Conservation (phyloP, 2,888 invertebrate genomes). For the Oscheius sp. region DNA sequence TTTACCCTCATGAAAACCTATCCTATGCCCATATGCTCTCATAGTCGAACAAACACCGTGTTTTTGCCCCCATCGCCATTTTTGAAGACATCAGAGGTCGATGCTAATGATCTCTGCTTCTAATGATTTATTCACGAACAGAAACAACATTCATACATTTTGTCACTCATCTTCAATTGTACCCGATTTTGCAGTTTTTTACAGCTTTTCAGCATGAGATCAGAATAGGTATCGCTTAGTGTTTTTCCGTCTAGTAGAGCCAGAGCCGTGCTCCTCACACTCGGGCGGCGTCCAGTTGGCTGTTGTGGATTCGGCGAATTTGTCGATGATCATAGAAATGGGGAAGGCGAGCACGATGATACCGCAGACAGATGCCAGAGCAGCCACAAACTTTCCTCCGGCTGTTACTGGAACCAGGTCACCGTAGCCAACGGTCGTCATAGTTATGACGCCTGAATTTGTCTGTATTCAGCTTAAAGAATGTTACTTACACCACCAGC, state of each 20-base stretch:
- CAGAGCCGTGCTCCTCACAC: conserved; percentile 23
- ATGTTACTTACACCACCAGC: conserved; percentile 70
- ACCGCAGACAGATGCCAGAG: conserved; percentile 69
- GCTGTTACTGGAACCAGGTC: conserved; percentile 71
- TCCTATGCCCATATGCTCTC: neutral
- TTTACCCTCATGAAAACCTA: no score
- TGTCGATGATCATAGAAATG: conserved; percentile 72
- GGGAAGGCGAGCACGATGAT: conserved; percentile 72
- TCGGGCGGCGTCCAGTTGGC: neutral
- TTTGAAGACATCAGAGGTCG: neutral
- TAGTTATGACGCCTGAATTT: conserved; percentile 59
- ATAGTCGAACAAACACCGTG: conserved; percentile 1
- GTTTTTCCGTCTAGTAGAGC: conserved; percentile 18
- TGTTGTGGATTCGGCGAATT: conserved; percentile 69
- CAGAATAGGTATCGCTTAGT: conserved; percentile 36
- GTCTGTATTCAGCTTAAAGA: neutral
- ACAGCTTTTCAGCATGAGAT: conserved; percentile 23
- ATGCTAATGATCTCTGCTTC: neutral
- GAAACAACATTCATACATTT: conserved; percentile 3
- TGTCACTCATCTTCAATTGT: conserved; percentile 10
- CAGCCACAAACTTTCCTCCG: conserved; percentile 71
- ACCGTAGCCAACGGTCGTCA: conserved; percentile 69
- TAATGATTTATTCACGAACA: neutral
- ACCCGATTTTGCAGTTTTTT: conserved; percentile 11
- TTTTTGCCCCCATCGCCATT: neutral